Evolutionary conservation across 1,140 invertebrate species (phyloP), one percentile per base, ranked within the genome.

Genomic region (Philopotamus ludificatus): DNA sequence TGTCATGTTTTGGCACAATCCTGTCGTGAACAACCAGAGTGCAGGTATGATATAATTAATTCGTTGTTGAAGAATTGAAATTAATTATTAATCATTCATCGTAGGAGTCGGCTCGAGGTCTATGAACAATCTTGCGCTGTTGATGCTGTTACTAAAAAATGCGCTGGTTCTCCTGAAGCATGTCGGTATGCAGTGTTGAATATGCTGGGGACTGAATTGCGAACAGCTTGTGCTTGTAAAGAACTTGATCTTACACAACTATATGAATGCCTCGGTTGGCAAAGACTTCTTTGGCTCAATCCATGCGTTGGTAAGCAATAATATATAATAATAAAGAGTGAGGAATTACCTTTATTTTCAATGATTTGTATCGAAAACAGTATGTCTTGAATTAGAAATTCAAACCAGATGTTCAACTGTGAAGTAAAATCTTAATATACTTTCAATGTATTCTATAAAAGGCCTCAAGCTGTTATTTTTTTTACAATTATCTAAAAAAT

Each of bases 91-190:
- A 16, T n/a, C 15, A 57, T 16, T 25, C 4, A 49, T 50, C 74
- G 55, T 76, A 93, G 91, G 74, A 80, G 84, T 28, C 87, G 89
- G 66, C 77, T 95, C 69, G 92, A 94, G 73, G 86, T 89, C 75
- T 95, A 92, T 77, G 92, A 94, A 74, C 92, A 94, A 74, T 90
- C 89, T 61, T 95, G 93, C 76, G 91, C 93, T 0, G 91, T 94
- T 51, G 92, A 94, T 74, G 90, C 89, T 42, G 86, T 92, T 28
- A 94, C 92, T 15, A 91, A 89, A 73, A 90, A 91, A 70, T 95
- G 93, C 73, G 92, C 92, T n/a, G 92, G 92, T 0, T 85, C 89
- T 2, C 84, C 90, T 0, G 82, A 85, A 1, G 88, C 89, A 22
- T 95, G 93, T 76, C 83, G 92, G 44, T 83, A 85, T 45, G 91